Percentiles rank a stretch among this genome's conserved stretches.
phyloP scores from a whole-genome alignment of 2,113 vertebrate genomes.

The Psittacara wagleri region DNA sequence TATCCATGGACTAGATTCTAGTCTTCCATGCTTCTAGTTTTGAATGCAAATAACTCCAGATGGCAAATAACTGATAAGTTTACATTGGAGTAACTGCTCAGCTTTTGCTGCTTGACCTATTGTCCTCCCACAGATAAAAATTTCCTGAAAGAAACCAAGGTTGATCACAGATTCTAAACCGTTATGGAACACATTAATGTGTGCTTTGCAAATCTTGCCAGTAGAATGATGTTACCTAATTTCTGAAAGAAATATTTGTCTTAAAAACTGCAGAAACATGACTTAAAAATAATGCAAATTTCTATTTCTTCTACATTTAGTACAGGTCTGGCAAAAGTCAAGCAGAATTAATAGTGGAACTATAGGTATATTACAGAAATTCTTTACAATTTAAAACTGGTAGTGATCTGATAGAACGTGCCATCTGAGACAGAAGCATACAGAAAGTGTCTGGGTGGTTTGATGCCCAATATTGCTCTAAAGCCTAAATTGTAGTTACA shows the following conservation, averaged over 20 bases:
- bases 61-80: not conserved
- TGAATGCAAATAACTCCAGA: not conserved
- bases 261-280: not conserved
- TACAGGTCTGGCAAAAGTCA: not conserved
- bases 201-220: not conserved
- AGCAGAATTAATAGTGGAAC: not conserved
- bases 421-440: not conserved
- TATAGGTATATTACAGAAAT: not conserved
- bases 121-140: conserved; percentile 53
- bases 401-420: not conserved
- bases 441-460: not conserved
- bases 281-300: not conserved
- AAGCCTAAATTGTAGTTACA: not conserved
- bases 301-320: not conserved
- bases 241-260: not conserved
- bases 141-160: not conserved
- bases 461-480: not conserved
- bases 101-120: conserved; percentile 49
- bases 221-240: not conserved
- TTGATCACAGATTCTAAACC: not conserved
- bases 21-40: not conserved
- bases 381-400: not conserved
- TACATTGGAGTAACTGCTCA: conserved; percentile 38
- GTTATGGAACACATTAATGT: not conserved
- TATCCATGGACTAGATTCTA: conserved; percentile 39